A percentile compares a stretch with the other conserved stretches of the same genome.
phyloP scores from a whole-genome alignment of 2,113 vertebrate species.

The Tupaia chinensis region DNA sequence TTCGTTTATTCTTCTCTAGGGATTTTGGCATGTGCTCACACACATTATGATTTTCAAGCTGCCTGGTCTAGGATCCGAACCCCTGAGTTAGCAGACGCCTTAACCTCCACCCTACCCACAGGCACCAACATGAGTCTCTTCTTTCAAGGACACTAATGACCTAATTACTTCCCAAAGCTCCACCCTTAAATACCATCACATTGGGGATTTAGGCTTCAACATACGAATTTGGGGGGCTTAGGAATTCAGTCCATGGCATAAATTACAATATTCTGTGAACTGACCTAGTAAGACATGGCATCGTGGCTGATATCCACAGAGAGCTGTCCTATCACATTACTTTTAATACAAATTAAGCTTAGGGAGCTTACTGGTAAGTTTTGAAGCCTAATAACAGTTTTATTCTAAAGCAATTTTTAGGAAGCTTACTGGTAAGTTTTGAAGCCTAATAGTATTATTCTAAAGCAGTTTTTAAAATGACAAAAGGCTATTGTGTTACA shows the following conservation, averaged over 20 bases:
- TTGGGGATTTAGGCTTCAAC: not conserved
- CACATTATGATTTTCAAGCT: no score
- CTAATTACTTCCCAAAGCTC: not conserved
- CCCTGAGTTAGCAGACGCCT: no score
- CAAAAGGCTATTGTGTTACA: constrained; percentile 27
- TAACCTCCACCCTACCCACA: no score
- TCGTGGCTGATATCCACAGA: not conserved
- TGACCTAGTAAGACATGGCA: constrained; percentile 3
- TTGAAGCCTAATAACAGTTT: constrained; percentile 50
- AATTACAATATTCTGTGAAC: constrained; percentile 15
- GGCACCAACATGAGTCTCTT: not conserved
- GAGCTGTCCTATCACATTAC: not conserved
- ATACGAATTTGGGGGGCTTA: not conserved
- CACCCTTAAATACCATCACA: not conserved
- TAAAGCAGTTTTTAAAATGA: constrained; percentile 38
- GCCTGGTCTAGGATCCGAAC: no score
- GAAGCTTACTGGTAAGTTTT: not conserved
- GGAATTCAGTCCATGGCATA: not conserved
- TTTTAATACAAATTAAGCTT: constrained; percentile 2
- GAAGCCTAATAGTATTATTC: constrained; percentile 56
- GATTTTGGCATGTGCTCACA: no score
- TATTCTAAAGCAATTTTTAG: constrained; percentile 33
- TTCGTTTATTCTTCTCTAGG: no score
- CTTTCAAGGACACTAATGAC: not conserved
- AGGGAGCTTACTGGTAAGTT: not conserved